phyloP scores from a whole-genome alignment of 2,888 invertebrate genomes.

The Cordylochernes scorpioides region DNA sequence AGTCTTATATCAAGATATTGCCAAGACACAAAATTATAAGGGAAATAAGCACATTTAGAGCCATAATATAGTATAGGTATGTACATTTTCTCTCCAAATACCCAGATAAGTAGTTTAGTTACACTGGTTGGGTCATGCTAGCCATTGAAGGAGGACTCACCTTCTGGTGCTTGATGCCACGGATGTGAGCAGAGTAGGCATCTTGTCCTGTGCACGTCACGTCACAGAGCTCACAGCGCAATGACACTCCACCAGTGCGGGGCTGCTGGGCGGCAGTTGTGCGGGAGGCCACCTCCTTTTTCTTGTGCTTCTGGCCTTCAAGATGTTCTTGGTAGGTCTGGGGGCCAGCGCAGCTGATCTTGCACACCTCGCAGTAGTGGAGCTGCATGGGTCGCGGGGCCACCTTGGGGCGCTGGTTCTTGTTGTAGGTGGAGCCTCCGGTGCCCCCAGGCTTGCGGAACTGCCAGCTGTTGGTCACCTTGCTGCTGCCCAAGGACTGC shows the following conservation, averaged over 20 bases:
- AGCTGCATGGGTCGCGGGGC: conserved; percentile 73
- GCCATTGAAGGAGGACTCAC: conserved; percentile 25
- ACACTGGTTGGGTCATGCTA: not conserved
- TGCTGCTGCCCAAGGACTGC: too few relatives aligned
- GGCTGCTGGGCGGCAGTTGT: conserved; percentile 8
- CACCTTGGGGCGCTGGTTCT: conserved; percentile 43
- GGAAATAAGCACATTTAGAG: too few relatives aligned
- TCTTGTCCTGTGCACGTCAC: conserved; percentile 95
- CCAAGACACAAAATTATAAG: too few relatives aligned
- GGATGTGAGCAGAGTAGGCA: conserved; percentile 89
- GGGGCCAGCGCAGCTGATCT: conserved; percentile 85
- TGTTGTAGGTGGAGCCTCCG: too few relatives aligned
- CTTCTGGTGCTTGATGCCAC: conserved; percentile 93
- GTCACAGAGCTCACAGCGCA: conserved; percentile 88
- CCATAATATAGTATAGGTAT: too few relatives aligned
- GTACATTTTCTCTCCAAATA: too few relatives aligned
- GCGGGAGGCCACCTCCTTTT: conserved; percentile 51
- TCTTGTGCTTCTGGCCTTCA: conserved; percentile 96
- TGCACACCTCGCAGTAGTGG: conserved; percentile 95
- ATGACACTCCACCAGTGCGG: conserved; percentile 28
- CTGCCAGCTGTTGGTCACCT: too few relatives aligned
- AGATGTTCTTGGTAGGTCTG: conserved; percentile 83
- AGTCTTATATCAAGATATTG: too few relatives aligned
- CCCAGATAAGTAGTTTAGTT: too few relatives aligned
- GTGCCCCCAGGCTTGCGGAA: too few relatives aligned